A percentile compares a stretch with the other conserved stretches of the same genome.
phyloP scores from a whole-genome alignment of 2,797 vertebrate genomes.

The Euthynnus affinis region DNA sequence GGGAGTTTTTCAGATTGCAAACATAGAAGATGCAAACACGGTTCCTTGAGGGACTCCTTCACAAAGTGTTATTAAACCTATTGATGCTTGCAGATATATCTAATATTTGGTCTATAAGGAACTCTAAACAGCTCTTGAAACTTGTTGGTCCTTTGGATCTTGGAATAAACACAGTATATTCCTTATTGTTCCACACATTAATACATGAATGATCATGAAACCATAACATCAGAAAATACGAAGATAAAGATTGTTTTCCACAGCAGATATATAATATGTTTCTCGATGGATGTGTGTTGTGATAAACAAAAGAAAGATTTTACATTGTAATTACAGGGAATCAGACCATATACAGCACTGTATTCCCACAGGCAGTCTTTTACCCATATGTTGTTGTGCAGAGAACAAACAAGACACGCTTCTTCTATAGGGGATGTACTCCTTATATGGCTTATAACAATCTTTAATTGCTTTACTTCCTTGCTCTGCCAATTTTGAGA shows the following conservation, averaged over 20 bases:
- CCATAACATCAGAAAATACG: not conserved
- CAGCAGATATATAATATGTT: not conserved
- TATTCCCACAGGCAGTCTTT: not conserved
- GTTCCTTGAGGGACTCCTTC: slow-evolving; percentile 23
- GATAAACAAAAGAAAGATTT: not conserved
- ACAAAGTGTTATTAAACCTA: slow-evolving; percentile 7
- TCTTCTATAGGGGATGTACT: not conserved
- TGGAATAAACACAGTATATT: not conserved
- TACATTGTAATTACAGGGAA: no score
- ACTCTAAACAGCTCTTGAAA: not conserved
- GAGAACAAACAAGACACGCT: not conserved
- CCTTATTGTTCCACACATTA: slow-evolving; percentile 4
- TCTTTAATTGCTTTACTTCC: not conserved
- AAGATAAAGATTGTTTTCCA: slow-evolving; percentile 4
- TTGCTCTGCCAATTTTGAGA: not conserved
- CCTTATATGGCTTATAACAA: not conserved
- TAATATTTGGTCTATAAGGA: not conserved
- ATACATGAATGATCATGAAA: slow-evolving; percentile 6
- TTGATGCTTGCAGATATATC: not conserved
- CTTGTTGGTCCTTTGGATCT: not conserved
- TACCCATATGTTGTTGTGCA: not conserved
- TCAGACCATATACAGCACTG: not conserved
- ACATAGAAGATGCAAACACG: slow-evolving; percentile 3
- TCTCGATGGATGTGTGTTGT: not conserved
- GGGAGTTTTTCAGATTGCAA: slow-evolving; percentile 14